Base-by-base conservation (phyloP, 2,888 invertebrate genomes). In the Chrysomela aeneicollis region DNA sequence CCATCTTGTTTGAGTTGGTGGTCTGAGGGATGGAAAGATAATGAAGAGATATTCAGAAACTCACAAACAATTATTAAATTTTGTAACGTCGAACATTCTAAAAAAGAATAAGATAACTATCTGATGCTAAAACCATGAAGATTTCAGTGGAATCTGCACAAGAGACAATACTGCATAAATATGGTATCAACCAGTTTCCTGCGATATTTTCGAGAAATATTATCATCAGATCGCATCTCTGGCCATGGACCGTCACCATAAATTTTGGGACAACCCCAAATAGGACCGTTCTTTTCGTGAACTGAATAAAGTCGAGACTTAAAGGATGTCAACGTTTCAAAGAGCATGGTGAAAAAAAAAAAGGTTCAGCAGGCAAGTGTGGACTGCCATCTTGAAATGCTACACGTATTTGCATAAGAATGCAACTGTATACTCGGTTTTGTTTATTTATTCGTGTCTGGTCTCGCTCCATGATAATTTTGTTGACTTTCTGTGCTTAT, bases 221-320 rank as follows among this genome's bases (percentile, higher is more conserved):
- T 49, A 49, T 3, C 19, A 49, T 49, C 19, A 19, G 22, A 49
- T 12, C 19, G 9, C 19, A 49, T 21, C 19, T 22, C 21, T 18
- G 17, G 2, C 22, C 19, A 49, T 22, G 49, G 21, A 4, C 49
- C 21, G 10, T 35, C 35, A 19, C 22, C 10, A 49, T 49, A 49
- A 49, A 49, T 49, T 17, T 22, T 22, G 19, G 19, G 2, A 5
- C 52, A 46, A 63, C 59, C 55, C 63, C 66, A 61, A 67, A 64
- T 62, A 59, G 62, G 53, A 64, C 67, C 61, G 61, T 62, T 67
- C 66, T 69, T 67, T 58, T 65, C 71, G 72, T 70, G 71, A 54
- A 60, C 62, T 47, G 70, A 70, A 71, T 72, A 69, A 42, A 42
- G n/a, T 42, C 15, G 15, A 42, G 61, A 47, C 19, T 35, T 12